A percentile compares a stretch with the other conserved stretches of the same genome.
Conservation (phyloP, 2,113 vertebrate species). For the Meriones unguiculatus region DNA sequence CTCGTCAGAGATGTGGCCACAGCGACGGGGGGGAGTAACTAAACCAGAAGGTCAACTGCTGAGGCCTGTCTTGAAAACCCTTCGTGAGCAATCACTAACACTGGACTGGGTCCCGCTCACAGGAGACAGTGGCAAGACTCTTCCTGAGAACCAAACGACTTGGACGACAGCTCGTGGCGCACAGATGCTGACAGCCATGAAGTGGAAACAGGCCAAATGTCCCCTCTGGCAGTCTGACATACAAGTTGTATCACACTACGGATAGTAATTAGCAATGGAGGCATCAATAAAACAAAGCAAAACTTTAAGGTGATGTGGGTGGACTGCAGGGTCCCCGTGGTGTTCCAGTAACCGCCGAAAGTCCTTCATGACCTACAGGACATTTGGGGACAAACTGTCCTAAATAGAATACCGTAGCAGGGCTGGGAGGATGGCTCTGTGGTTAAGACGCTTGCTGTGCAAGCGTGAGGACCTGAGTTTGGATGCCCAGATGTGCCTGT, state of each 20-base stretch:
- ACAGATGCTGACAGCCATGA: background rate
- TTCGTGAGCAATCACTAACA: background rate
- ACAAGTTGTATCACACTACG: background rate
- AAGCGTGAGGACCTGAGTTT: background rate
- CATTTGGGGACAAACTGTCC: background rate
- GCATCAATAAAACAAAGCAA: background rate
- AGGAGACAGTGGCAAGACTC: background rate
- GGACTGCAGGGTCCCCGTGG: background rate
- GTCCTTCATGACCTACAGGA: background rate
- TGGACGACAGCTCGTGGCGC: background rate
- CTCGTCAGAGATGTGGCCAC: background rate
- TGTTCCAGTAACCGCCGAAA: rapidly evolving
- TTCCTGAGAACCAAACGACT: background rate
- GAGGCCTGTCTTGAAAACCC: background rate
- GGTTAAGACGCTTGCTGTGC: background rate
- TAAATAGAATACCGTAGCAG: background rate
- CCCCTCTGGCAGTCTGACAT: background rate
- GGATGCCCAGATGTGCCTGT: background rate
- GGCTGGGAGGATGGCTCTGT: background rate
- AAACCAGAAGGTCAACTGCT: background rate
- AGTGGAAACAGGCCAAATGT: background rate
- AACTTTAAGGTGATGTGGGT: background rate
- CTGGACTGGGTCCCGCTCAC: background rate
- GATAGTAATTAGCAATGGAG: background rate
- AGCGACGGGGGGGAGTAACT: background rate